Evolutionary conservation across 2,888 invertebrate genomes (phyloP), one percentile per base, ranked within the genome.

Genomic region (Brenthis hecate): DNA sequence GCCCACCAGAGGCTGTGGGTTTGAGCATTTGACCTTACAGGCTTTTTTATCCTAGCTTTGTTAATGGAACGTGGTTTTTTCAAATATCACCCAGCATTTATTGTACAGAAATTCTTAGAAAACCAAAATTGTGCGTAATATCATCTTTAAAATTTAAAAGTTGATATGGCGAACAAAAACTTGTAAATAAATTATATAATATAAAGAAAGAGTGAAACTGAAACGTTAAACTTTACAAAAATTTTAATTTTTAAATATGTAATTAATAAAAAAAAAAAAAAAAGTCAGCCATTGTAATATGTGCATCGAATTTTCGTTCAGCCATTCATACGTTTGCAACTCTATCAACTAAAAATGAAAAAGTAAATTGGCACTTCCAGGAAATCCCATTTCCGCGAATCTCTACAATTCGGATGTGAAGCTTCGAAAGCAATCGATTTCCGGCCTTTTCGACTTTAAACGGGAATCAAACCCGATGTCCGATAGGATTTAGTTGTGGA

Each of bases 391-490:
- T 72, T 67, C 72, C 71, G 66, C 57, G 63, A 68, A 76, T 79
- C 80, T 76, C 81, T 81, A 88, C 89, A 89, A 91, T 91, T 87
- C 81, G 78, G 80, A 82, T 81, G 83, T 75, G 78, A 77, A 82
- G 89, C 89, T 87, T 86, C 88, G 82, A 90, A 91, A 91, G 91
- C 92, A 88, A 92, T 91, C 91, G 89, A 92, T 92, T 92, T 92
- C 92, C 92, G 91, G 91, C 88, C 91, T 91, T 90, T 91, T 91
- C 91, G 91, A 90, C 91, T 91, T 90, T 87, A 88, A 92, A 89
- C 91, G 88, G 85, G 90, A 91, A 91, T 89, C 92, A 89, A 91
- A 89, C 90, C 85, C 83, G 86, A 88, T 86, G 89, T 88, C 87
- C 90, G 85, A 81, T 74, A 83, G 87, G 90, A 88, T 90, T 91